phyloP scores from a whole-genome alignment of 2,797 vertebrate species.

The Bothrops alternatus region DNA sequence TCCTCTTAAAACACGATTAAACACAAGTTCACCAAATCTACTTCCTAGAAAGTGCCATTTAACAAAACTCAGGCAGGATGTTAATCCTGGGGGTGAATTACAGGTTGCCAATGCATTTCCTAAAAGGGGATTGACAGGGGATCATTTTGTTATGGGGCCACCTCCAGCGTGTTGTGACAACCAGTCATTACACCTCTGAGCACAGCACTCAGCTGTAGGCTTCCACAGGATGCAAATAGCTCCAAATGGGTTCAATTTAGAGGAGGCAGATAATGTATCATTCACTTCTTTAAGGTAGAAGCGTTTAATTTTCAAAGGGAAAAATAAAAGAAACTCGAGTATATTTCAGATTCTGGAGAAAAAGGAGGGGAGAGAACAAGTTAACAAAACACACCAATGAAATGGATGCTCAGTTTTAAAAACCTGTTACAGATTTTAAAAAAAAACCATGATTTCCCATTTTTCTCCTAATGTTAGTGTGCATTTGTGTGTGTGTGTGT shows the following conservation, averaged over 20 bases:
- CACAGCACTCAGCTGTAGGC: slow-evolving; percentile 97
- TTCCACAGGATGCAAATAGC: slow-evolving; percentile 97
- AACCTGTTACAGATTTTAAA: slow-evolving; percentile 47
- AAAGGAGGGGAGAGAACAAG: slow-evolving; percentile 52
- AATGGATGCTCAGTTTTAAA: slow-evolving; percentile 48
- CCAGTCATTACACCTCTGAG: slow-evolving; percentile 95
- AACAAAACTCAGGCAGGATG: slow-evolving; percentile 93
- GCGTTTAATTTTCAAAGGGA: slow-evolving; percentile 73
- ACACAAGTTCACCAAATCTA: slow-evolving; percentile 96
- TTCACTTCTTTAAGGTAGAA: slow-evolving; percentile 85
- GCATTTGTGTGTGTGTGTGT: not conserved
- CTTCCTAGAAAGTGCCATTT: slow-evolving; percentile 99
- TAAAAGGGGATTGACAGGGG: slow-evolving; percentile 93
- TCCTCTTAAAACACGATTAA: slow-evolving; percentile 92
- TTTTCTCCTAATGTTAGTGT: slow-evolving; percentile 15
- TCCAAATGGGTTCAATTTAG: slow-evolving; percentile 97
- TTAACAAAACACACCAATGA: slow-evolving; percentile 57
- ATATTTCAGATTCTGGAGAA: slow-evolving; percentile 57
- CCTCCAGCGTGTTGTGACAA: slow-evolving; percentile 99
- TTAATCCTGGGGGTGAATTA: slow-evolving; percentile 88
- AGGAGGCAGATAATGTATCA: slow-evolving; percentile 90
- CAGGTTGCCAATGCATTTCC: slow-evolving; percentile 95
- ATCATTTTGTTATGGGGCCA: slow-evolving; percentile 97
- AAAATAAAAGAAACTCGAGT: slow-evolving; percentile 62
- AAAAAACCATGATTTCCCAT: slow-evolving; percentile 61